Evolutionary conservation across 2,113 vertebrate genomes (phyloP).

Genomic region (Oxyruncus cristatus): DNA sequence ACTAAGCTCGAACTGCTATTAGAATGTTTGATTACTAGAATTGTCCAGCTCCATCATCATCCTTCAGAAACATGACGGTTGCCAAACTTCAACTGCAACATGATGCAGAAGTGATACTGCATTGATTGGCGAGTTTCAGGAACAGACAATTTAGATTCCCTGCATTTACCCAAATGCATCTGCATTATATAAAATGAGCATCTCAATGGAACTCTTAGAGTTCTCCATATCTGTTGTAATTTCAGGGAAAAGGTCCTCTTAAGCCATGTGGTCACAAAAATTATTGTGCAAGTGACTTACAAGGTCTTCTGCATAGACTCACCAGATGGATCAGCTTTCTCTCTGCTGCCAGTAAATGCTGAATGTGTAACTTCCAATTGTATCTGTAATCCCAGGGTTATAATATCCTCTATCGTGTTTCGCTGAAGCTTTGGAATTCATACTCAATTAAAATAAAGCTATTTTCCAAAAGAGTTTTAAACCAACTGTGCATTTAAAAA

Average conservation of each 20-base stretch:
- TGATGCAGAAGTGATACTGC: slow-evolving; percentile 43
- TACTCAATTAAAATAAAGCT: slow-evolving; percentile 13
- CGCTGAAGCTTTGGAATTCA: slow-evolving; percentile 1
- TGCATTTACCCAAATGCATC: not conserved
- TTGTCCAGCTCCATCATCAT: not conserved
- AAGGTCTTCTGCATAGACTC: slow-evolving; percentile 14
- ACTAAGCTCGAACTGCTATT: not conserved
- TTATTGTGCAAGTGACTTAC: not conserved
- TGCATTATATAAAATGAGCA: not conserved
- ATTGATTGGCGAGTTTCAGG: not conserved
- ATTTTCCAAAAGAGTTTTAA: not conserved
- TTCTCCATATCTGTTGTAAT: not conserved
- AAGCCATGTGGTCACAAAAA: not conserved
- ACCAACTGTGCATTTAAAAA: not conserved
- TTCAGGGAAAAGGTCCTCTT: not conserved
- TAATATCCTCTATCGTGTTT: not conserved
- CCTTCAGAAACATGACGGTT: not conserved
- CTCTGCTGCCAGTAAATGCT: slow-evolving; percentile 18
- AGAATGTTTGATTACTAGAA: not conserved
- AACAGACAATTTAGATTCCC: not conserved
- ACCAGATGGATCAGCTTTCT: slow-evolving; percentile 41
- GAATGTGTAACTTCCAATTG: slow-evolving; percentile 37
- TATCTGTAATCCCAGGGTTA: slow-evolving; percentile 6
- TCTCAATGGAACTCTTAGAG: not conserved
- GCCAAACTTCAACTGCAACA: slow-evolving; percentile 57